phyloP scores from a whole-genome alignment of 1,140 invertebrate species.

The Zaprionus ghesquierei region DNA sequence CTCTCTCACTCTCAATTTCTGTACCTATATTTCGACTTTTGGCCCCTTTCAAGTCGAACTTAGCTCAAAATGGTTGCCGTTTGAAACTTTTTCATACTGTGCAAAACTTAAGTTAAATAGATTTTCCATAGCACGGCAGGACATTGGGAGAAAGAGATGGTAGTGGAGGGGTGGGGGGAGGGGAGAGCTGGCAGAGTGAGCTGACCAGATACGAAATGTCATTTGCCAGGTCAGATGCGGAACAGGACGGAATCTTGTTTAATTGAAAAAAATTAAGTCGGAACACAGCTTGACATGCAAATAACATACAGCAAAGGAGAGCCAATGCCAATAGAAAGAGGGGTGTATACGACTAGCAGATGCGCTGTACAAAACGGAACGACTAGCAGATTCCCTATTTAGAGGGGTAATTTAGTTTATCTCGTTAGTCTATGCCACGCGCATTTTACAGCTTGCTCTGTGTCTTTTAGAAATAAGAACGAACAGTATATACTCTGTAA shows the following conservation, averaged over 20 bases:
- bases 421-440: too few species aligned
- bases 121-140: constrained; percentile 40
- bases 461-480: too few species aligned
- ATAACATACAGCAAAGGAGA: constrained; percentile 33
- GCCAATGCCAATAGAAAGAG: not conserved
- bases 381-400: not conserved
- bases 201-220: constrained; percentile 38
- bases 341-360: not conserved
- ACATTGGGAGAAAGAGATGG: not conserved
- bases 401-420: too few species aligned
- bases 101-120: constrained; percentile 27
- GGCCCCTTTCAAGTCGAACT: constrained; percentile 37
- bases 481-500: too few species aligned
- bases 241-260: constrained; percentile 47
- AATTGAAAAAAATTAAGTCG: constrained; percentile 75
- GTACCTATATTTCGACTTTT: constrained; percentile 47
- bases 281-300: constrained; percentile 46
- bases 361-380: not conserved
- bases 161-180: not conserved
- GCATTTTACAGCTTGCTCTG: too few species aligned
- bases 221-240: constrained; percentile 7
- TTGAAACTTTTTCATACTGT: constrained; percentile 35
- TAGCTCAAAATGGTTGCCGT: constrained; percentile 50
- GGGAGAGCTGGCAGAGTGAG: not conserved
- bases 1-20: too few species aligned